Evolutionary conservation across 2,888 invertebrate species (phyloP).

Genomic region (Cantharis lateralis): DNA sequence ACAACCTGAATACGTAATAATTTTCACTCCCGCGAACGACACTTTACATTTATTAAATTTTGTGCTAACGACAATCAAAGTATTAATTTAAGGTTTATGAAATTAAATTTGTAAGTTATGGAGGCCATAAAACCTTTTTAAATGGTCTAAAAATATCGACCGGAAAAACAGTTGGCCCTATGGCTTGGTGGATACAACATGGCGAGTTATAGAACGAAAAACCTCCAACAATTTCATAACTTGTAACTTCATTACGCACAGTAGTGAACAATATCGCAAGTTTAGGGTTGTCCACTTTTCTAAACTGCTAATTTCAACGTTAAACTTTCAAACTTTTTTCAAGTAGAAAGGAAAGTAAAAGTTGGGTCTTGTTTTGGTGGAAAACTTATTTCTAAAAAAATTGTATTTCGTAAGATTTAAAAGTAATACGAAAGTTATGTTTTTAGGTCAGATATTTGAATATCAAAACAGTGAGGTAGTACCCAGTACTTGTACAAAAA

Average conservation of each 20-base stretch:
- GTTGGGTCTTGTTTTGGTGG: background rate
- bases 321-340: background rate
- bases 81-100: background rate
- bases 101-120: background rate
- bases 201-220: too few species aligned
- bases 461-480: too few species aligned
- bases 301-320: background rate
- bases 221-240: too few species aligned
- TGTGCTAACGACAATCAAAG: background rate
- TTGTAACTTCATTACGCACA: too few species aligned
- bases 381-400: background rate
- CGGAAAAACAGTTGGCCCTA: background rate
- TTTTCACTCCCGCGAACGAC: background rate
- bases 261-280: too few species aligned
- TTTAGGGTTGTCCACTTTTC: background rate
- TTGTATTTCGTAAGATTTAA: too few species aligned
- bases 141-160: background rate
- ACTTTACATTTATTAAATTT: background rate
- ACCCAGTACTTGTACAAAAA: too few species aligned
- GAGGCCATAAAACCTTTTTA: background rate
- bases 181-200: too few species aligned
- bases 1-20: constrained; percentile 2
- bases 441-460: background rate
- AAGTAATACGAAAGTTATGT: background rate
- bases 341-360: background rate